A percentile compares a stretch with the other conserved stretches of the same genome.
phyloP scores from a whole-genome alignment of 2,888 invertebrate species.

The Epinotia ramella region DNA sequence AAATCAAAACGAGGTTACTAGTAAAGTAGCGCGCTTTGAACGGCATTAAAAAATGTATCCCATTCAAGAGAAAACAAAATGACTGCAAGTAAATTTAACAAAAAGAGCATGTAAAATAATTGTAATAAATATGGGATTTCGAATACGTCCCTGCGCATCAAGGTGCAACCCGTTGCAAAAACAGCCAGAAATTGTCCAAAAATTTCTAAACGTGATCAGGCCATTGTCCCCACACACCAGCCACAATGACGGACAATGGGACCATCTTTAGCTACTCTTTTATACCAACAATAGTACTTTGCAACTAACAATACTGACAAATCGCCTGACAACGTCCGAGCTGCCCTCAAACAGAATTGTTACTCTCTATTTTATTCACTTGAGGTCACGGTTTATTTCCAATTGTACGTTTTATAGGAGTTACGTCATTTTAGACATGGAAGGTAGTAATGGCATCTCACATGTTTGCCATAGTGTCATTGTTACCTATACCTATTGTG shows the following conservation, averaged over 20 bases:
- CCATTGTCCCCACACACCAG: conserved; percentile 81
- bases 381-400: conserved; percentile 10
- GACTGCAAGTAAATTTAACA: too few relatives aligned
- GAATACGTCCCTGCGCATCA: conserved; percentile 67
- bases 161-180: conserved; percentile 85
- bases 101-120: background rate
- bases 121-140: background rate
- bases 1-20: too few relatives aligned
- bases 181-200: conserved; percentile 81
- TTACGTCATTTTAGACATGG: conserved; percentile 53
- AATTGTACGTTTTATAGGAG: conserved; percentile 5
- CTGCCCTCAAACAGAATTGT: conserved; percentile 40
- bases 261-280: conserved; percentile 83
- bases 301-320: conserved; percentile 69
- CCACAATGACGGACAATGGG: conserved; percentile 78
- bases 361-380: conserved; percentile 25
- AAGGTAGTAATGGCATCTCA: conserved; percentile 70
- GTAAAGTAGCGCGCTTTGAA: too few relatives aligned
- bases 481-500: conserved; percentile 83
- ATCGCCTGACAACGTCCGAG: conserved; percentile 47
- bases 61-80: too few relatives aligned
- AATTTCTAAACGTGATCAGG: conserved; percentile 79
- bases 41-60: too few relatives aligned
- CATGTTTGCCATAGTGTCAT: conserved; percentile 84
- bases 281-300: conserved; percentile 80